phyloP scores from a whole-genome alignment of 2,888 invertebrate species.

The Oxyteleia sp. region DNA sequence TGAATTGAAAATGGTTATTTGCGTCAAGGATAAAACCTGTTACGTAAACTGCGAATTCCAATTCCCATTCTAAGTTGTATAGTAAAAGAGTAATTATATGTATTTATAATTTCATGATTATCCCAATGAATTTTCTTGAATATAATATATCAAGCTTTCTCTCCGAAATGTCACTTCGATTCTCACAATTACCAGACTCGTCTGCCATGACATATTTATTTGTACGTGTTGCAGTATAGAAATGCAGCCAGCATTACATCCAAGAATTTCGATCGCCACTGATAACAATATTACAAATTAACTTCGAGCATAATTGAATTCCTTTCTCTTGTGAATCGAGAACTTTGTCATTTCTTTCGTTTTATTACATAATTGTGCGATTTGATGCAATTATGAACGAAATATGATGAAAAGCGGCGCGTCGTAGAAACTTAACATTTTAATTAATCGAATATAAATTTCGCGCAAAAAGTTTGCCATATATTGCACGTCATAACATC shows the following conservation, averaged over 20 bases:
- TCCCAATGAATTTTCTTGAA: slow-evolving; percentile 69
- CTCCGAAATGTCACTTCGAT: slow-evolving; percentile 78
- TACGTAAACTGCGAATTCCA: slow-evolving; percentile 67
- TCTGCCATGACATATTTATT: slow-evolving; percentile 75
- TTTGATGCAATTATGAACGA: slow-evolving; percentile 38
- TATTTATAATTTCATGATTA: slow-evolving; percentile 73
- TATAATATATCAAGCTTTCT: slow-evolving; percentile 76
- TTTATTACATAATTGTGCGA: slow-evolving; percentile 16
- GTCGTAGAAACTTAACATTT: slow-evolving; percentile 18
- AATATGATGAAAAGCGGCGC: slow-evolving; percentile 23
- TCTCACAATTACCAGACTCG: slow-evolving; percentile 75
- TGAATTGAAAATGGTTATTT: slow-evolving; percentile 59
- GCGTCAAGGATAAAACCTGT: slow-evolving; percentile 62
- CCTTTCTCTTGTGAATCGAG: slow-evolving; percentile 49
- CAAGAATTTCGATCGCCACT: slow-evolving; percentile 71
- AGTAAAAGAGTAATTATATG: slow-evolving; percentile 68
- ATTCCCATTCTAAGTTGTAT: slow-evolving; percentile 61
- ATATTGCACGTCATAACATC: slow-evolving; percentile 47
- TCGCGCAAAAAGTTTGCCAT: slow-evolving; percentile 29
- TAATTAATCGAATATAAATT: slow-evolving; percentile 45
- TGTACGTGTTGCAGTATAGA: too few relatives aligned
- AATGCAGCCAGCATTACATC: slow-evolving; percentile 50
- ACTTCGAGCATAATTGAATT: slow-evolving; percentile 59
- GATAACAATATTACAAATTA: slow-evolving; percentile 73
- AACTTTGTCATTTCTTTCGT: slow-evolving; percentile 46